Conservation (phyloP, 2,797 vertebrate genomes). For the Chaunax sp. region DNA sequence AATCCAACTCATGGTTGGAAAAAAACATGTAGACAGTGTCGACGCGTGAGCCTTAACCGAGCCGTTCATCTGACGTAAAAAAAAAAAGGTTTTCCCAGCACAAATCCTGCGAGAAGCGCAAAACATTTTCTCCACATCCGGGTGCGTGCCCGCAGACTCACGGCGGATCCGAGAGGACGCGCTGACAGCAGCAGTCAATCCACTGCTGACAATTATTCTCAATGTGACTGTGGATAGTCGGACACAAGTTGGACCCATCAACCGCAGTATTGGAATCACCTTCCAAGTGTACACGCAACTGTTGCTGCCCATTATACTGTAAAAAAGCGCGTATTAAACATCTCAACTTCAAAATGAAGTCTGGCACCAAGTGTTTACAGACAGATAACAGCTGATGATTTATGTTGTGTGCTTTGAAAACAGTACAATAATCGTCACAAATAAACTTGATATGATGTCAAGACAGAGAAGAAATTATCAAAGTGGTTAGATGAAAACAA, state of each 20-base stretch:
- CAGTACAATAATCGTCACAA: neutral
- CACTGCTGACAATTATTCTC: constrained; percentile 46
- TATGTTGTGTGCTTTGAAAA: neutral
- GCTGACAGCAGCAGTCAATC: constrained; percentile 58
- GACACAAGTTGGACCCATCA: constrained; percentile 22
- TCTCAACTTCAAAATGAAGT: neutral
- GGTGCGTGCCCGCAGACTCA: constrained; percentile 83
- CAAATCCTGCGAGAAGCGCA: constrained; percentile 78
- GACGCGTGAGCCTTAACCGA: constrained; percentile 42
- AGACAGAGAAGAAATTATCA: no score
- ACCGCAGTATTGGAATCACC: no score
- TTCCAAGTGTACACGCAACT: no score
- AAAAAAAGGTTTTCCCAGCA: constrained; percentile 51
- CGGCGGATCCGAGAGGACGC: constrained; percentile 60
- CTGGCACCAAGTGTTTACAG: neutral
- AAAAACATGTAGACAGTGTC: constrained; percentile 34
- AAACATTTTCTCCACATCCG: constrained; percentile 91
- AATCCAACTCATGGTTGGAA: constrained; percentile 71
- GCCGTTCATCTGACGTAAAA: constrained; percentile 52
- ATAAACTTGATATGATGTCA: neutral
- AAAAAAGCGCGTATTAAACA: neutral
- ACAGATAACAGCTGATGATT: neutral
- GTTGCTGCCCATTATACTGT: constrained; percentile 30
- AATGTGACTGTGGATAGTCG: constrained; percentile 12
- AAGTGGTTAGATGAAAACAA: neutral